Base-by-base conservation (phyloP, 2,797 vertebrate species). In the Arremon aurantiirostris region DNA sequence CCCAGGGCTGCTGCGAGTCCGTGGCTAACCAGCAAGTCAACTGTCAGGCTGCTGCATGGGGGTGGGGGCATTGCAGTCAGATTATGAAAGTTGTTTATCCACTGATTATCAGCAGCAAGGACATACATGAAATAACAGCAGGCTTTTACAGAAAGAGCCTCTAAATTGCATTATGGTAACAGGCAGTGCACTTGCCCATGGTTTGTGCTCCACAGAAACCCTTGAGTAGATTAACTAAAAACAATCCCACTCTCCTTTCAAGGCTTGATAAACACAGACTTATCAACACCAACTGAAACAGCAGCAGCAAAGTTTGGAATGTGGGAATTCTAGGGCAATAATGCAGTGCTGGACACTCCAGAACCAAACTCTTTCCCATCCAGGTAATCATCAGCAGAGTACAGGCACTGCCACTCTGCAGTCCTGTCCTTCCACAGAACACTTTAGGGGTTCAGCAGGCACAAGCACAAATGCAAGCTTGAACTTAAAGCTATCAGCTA, bases 31-130 rank as follows among this genome's bases (percentile, higher is more conserved):
- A 94, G 75, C 69, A 37, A 87, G 49, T 53, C 87, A 96, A 95
- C 95, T 95, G 95, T 41, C 93, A 94, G 90, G 24, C 76, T 94
- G 69, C 65, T 86, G 49, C 22, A 21, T 65, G 68, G 68, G 63
- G 59, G 44, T 20, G 16, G 55, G 32, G 57, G n/a, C 24, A 57
- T 94, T 95, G 90, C 93, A 94, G 59, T 30, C 55, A 32, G 78
- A 9, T 96, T 95, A 84, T 96, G 96, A 95, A 96, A 96, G 90
- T 47, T 95, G 93, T 95, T 96, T 94, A 90, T 93, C 94, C 94
- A 60, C 91, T 91, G 94, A 95, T 96, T 90, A 96, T 96, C 95
- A 95, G 90, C 80, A 93, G 70, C 77, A 79, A 69, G 82, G 91
- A 47, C 2, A 2, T 59, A 83, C 9, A 4, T 44, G 95, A 96